These are phyloP conservation scores for Drosophila diplacantha DNA, from an alignment of 2,888 invertebrate species.

Conservation along the genomic window DNA sequence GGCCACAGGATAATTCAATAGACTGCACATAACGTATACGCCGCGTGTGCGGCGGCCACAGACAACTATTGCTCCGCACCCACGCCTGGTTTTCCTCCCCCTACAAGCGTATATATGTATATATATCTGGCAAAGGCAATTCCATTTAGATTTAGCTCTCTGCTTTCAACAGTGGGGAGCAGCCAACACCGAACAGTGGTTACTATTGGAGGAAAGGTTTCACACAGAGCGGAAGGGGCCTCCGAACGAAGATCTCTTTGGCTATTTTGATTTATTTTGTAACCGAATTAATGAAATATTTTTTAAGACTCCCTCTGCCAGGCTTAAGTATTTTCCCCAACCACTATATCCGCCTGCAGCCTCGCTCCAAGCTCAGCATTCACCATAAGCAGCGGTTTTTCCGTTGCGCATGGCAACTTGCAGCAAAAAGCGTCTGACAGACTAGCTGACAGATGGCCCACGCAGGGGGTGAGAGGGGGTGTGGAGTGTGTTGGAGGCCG, in stretches of 20 bases:
- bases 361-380: background rate
- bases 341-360: background rate
- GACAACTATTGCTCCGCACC: slow-evolving; percentile 7
- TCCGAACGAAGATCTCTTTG: background rate
- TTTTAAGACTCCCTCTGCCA: background rate
- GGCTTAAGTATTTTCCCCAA: background rate
- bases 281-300: background rate
- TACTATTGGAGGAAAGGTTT: too few relatives aligned
- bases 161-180: background rate
- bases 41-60: slow-evolving; percentile 14
- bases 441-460: slow-evolving; percentile 24
- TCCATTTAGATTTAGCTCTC: slow-evolving; percentile 18
- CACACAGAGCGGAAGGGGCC: background rate
- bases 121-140: slow-evolving; percentile 12
- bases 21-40: slow-evolving; percentile 13
- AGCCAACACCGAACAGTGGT: background rate
- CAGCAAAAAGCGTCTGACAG: slow-evolving; percentile 31
- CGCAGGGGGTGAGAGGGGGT: background rate
- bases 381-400: slow-evolving; percentile 33
- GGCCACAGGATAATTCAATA: slow-evolving; percentile 28
- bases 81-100: background rate
- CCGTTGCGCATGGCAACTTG: slow-evolving; percentile 33
- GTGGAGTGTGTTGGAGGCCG: slow-evolving; percentile 1
- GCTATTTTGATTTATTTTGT: too few relatives aligned
- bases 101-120: too few relatives aligned